Base-by-base conservation (phyloP, 2,888 invertebrate species). In the Drosophila vallismaia region DNA sequence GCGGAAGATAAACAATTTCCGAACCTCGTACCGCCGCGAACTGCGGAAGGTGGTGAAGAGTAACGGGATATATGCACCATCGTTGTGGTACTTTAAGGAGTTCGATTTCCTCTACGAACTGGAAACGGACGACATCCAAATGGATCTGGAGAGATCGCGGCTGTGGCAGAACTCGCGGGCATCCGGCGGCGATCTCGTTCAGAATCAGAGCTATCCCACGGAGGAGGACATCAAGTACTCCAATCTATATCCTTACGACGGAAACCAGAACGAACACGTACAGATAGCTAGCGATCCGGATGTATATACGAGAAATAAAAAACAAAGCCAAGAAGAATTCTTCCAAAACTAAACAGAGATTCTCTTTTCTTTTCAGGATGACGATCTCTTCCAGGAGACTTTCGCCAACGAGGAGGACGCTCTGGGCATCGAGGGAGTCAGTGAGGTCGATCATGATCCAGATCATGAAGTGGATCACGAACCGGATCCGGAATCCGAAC, bases 1-100 rank as follows among this genome's bases (percentile, higher is more conserved):
- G 52, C 67, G 86, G 0, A 84, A 86, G 33, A 86, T 86, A 4
- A 84, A 84, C 63, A 86, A 84, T 74, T 40, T 86, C 4, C 79
- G 86, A 4, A 81, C 84, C 10, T 81, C 84, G n/a, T 86, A 86
- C 9, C 75, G 84, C 0, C 73, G 82, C 4, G 86, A 83, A 56
- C 33, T 83, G 49, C 78, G 82, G 10, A 82, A 82, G 46, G 77
- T 83, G 19, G 36, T 77, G 12, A 54, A 70, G 0, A 84, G 63
- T 28, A 54, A 12, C 0, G 33, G 10, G 3, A 12, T 56, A 0
- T 84, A 86, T 42, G 57, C 57, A 8, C 84, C 84, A 0, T 57
- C 79, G 0, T 31, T 84, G 0, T 84, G 83, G 86, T 86, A 86
- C 28, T 84, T 66, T 54, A 68, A 74, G 12, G 86, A 84, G n/a